Evolutionary conservation across 2,888 invertebrate species (phyloP).

Genomic region (Chloromyia formosa): DNA sequence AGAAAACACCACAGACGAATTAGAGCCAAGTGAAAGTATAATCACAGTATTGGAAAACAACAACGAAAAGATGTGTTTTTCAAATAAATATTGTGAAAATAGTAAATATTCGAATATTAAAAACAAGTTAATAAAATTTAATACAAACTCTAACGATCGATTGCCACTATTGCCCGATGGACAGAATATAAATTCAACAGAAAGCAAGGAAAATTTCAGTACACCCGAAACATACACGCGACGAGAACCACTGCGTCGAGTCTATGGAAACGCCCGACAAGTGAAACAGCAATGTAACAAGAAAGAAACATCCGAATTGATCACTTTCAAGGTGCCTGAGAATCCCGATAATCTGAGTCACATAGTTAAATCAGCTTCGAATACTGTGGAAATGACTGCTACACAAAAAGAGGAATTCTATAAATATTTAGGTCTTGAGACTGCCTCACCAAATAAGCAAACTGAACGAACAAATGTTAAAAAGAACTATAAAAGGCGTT

Average conservation of each 20-base stretch:
- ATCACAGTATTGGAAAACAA: conserved; percentile 11
- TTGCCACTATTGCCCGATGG: no score
- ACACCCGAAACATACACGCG: neutral
- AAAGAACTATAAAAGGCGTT: conserved; percentile 13
- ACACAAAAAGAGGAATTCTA: conserved; percentile 61
- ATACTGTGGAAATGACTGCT: conserved; percentile 21
- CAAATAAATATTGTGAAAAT: neutral
- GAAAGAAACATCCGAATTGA: neutral
- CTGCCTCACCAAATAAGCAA: conserved; percentile 49
- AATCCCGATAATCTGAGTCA: conserved; percentile 24
- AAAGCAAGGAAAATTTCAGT: neutral
- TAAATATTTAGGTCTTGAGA: conserved; percentile 60
- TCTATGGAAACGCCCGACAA: conserved; percentile 22
- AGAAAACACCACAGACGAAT: neutral
- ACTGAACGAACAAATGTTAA: conserved; percentile 6
- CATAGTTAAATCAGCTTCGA: neutral
- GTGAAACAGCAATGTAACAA: neutral
- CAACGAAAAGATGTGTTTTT: conserved; percentile 3
- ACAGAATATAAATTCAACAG: neutral
- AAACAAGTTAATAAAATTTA: neutral
- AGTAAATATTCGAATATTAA: neutral
- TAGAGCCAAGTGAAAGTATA: neutral
- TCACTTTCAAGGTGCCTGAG: conserved; percentile 33
- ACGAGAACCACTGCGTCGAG: conserved; percentile 12
- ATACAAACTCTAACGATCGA: neutral